Evolutionary conservation across 2,113 vertebrate species (phyloP).

Genomic region (Semnornis frantzii): DNA sequence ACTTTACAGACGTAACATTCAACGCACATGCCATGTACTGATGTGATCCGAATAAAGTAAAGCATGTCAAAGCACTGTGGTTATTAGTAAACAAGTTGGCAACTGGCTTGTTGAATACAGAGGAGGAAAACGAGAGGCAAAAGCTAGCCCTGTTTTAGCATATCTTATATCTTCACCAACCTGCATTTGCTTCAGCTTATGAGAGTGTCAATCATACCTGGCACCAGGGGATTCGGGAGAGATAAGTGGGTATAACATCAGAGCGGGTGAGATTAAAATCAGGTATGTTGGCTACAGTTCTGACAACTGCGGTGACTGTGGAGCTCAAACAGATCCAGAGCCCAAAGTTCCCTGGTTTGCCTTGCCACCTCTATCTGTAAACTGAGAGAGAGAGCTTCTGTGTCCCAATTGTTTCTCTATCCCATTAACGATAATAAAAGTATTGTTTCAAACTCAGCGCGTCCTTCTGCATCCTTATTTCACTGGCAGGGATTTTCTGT

Average conservation of each 20-base stretch:
- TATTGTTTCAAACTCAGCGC: background rate
- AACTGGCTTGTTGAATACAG: background rate
- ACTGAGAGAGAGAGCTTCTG: background rate
- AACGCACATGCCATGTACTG: conserved; percentile 32
- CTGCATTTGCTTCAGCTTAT: background rate
- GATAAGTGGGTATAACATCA: background rate
- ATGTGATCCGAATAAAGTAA: conserved; percentile 53
- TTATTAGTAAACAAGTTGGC: conserved; percentile 48
- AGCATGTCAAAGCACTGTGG: conserved; percentile 55
- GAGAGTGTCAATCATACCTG: background rate
- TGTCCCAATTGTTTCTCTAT: background rate
- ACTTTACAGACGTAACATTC: conserved; percentile 60
- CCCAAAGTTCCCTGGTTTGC: background rate
- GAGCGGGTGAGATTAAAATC: background rate
- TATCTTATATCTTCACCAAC: background rate
- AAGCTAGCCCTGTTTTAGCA: background rate
- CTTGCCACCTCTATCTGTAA: background rate
- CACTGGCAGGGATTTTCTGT: background rate
- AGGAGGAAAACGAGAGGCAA: background rate
- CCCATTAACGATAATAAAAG: background rate
- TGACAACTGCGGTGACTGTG: background rate
- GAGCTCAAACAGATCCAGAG: background rate
- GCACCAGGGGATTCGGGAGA: background rate
- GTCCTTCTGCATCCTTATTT: background rate
- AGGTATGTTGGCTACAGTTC: background rate